Conservation (phyloP, 30 jellyfish, hydroid and myxozoan species). For the Aurelia aurita region DNA sequence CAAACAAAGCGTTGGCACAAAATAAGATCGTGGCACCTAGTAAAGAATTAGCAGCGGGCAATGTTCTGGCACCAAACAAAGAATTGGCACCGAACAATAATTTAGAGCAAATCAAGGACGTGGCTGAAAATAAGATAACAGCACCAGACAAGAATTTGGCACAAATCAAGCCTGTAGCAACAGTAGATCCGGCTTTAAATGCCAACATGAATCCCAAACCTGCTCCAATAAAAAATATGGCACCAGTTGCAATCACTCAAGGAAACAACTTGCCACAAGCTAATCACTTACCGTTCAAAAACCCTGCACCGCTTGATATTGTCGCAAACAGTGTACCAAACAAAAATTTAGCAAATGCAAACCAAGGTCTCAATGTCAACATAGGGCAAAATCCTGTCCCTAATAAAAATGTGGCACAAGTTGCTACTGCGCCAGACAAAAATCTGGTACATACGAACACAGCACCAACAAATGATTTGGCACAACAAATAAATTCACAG, state of each 20-base stretch:
- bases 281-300: neutral
- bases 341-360: neutral
- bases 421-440: constrained; percentile 10
- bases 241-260: too few relatives aligned
- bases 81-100: too few relatives aligned
- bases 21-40: neutral
- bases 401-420: neutral
- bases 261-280: neutral
- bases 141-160: too few relatives aligned
- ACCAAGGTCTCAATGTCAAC: neutral
- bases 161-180: neutral
- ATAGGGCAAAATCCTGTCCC: constrained; percentile 8
- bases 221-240: neutral
- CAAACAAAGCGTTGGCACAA: constrained; percentile 34
- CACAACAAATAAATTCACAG: constrained; percentile 7
- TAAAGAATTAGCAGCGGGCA: too few relatives aligned
- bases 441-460: constrained; percentile 28
- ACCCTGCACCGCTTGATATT: neutral
- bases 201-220: neutral
- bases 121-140: too few relatives aligned
- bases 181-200: neutral
- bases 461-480: constrained; percentile 2
- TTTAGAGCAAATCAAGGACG: too few relatives aligned
- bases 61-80: too few relatives aligned
- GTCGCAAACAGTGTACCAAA: neutral